A percentile compares a stretch with the other conserved stretches of the same genome.
Conservation (phyloP, 2,797 vertebrate genomes). For the Typhlichthys eigenmanni region DNA sequence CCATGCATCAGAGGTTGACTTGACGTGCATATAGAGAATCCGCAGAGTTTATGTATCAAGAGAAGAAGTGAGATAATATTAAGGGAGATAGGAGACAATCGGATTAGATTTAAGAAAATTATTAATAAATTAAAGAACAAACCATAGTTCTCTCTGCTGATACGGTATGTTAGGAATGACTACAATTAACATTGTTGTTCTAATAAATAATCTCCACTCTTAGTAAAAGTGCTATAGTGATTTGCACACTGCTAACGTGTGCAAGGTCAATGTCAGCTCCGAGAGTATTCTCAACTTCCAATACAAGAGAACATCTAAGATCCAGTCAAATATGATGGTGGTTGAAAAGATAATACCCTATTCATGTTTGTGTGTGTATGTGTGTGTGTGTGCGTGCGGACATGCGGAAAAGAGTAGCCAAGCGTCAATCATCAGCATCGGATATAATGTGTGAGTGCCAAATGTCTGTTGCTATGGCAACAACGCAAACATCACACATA, state of each 20-base stretch:
- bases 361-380: conserved; percentile 42
- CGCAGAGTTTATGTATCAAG: conserved; percentile 7
- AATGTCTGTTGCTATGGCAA: conserved; percentile 77
- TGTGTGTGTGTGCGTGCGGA: conserved; percentile 26
- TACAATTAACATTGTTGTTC: not conserved
- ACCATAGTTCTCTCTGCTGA: not conserved
- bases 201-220: conserved; percentile 7
- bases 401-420: conserved; percentile 23
- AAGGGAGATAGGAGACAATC: not conserved
- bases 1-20: not conserved
- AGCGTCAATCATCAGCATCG: conserved; percentile 66
- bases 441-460: conserved; percentile 71
- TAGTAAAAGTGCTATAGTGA: not conserved
- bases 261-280: conserved; percentile 18
- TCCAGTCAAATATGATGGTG: conserved; percentile 21
- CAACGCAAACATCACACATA: conserved; percentile 71
- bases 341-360: conserved; percentile 31
- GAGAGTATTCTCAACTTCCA: conserved; percentile 15
- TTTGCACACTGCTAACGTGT: conserved; percentile 23
- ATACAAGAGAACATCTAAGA: conserved; percentile 24
- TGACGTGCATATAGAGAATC: conserved; percentile 10
- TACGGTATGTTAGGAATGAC: too few species aligned
- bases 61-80: not conserved
- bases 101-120: not conserved
- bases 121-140: not conserved